A percentile compares a stretch with the other conserved stretches of the same genome.
Conservation (phyloP, 1,140 invertebrate genomes). For the Apis florea region DNA sequence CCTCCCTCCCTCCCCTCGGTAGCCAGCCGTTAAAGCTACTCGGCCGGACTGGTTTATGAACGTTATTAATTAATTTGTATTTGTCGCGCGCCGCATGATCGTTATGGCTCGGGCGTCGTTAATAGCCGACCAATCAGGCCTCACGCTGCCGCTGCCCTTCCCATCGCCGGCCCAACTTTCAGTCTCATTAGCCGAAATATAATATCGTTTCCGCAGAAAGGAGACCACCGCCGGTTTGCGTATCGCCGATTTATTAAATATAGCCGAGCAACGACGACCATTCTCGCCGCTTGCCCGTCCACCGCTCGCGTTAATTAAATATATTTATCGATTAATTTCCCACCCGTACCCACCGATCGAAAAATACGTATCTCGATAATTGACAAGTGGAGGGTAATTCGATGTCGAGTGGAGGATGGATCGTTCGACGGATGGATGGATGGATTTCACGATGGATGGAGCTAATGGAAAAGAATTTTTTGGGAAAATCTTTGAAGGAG, state of each 20-base stretch:
- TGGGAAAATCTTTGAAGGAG: too few relatives aligned
- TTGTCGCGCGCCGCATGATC: conserved; percentile 61
- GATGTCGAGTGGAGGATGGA: background rate
- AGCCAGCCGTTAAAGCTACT: conserved; percentile 58
- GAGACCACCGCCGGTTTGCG: background rate
- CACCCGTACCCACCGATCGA: background rate
- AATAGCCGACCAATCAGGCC: conserved; percentile 61
- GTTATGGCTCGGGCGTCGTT: conserved; percentile 56
- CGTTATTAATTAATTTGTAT: conserved; percentile 70
- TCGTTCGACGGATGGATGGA: too few relatives aligned
- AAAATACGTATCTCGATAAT: background rate
- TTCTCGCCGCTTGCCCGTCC: background rate
- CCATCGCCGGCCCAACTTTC: conserved; percentile 27
- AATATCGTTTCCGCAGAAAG: conserved; percentile 20
- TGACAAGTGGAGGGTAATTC: background rate
- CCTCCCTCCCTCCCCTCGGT: background rate
- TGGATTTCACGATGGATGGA: too few relatives aligned
- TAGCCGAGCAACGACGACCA: background rate
- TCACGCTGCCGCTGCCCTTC: background rate
- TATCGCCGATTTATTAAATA: conserved; percentile 14
- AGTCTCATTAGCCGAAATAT: conserved; percentile 37
- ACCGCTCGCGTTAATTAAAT: conserved; percentile 17
- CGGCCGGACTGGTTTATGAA: conserved; percentile 61
- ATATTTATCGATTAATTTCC: background rate
- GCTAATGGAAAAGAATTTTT: too few relatives aligned